A percentile compares a stretch with the other conserved stretches of the same genome.
phyloP scores from a whole-genome alignment of 2,888 invertebrate species.

The Oligia latruncula region DNA sequence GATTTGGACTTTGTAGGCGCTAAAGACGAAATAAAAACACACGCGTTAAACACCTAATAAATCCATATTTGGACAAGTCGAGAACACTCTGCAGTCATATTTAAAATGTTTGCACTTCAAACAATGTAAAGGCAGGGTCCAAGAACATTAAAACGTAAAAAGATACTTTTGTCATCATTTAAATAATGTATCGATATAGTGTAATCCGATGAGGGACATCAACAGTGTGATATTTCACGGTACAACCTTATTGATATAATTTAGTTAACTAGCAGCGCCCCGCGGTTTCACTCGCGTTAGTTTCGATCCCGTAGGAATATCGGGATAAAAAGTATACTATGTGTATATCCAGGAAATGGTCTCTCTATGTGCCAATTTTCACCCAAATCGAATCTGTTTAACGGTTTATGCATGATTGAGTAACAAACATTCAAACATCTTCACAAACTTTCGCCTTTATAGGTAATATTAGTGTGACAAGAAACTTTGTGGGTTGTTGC shows the following conservation, averaged over 20 bases:
- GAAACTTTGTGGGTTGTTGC: slow-evolving; percentile 45
- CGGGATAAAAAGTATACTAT: no score
- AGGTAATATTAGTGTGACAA: neutral
- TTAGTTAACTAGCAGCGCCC: slow-evolving; percentile 23
- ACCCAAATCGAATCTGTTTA: no score
- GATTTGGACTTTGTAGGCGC: slow-evolving; percentile 25
- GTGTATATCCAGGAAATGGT: no score
- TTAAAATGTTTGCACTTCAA: slow-evolving; percentile 68
- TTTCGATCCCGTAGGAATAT: no score
- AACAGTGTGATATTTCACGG: slow-evolving; percentile 60
- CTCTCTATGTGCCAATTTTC: no score
- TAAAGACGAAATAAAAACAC: slow-evolving; percentile 34
- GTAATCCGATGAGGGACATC: slow-evolving; percentile 68
- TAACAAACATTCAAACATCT: no score
- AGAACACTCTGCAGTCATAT: slow-evolving; percentile 28
- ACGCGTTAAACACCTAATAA: slow-evolving; percentile 54
- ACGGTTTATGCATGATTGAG: no score
- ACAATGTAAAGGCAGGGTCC: slow-evolving; percentile 70
- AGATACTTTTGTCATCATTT: slow-evolving; percentile 63
- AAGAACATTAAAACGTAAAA: slow-evolving; percentile 70
- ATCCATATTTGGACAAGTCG: slow-evolving; percentile 47
- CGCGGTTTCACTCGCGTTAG: no score
- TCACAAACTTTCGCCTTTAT: no score
- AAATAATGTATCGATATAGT: slow-evolving; percentile 64
- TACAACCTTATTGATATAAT: slow-evolving; percentile 55